phyloP scores from a whole-genome alignment of 1,140 invertebrate genomes.

The Aphidius ervi region DNA sequence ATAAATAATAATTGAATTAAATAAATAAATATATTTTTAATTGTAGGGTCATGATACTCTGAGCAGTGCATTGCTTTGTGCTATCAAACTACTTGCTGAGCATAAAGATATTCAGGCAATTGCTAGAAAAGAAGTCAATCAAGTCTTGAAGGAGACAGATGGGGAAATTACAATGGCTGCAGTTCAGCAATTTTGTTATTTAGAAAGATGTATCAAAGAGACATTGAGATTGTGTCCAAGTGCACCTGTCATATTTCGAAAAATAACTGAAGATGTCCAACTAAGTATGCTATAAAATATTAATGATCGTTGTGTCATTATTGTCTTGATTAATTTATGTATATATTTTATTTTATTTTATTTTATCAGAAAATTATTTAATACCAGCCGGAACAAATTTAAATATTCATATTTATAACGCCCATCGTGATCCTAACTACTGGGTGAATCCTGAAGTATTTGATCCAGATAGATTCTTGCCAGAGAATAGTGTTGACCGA shows the following conservation, averaged over 20 bases:
- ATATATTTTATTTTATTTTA: neutral
- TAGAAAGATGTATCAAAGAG: slow-evolving; percentile 63
- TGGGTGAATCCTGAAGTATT: slow-evolving; percentile 36
- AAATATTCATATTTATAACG: slow-evolving; percentile 38
- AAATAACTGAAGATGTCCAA: slow-evolving; percentile 46
- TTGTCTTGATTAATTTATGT: neutral
- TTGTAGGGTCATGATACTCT: slow-evolving; percentile 67
- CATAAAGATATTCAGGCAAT: slow-evolving; percentile 60
- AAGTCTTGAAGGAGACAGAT: slow-evolving; percentile 19
- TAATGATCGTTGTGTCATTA: neutral
- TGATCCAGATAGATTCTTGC: slow-evolving; percentile 50
- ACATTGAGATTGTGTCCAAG: slow-evolving; percentile 59
- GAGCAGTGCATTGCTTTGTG: slow-evolving; percentile 58
- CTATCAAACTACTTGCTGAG: slow-evolving; percentile 60
- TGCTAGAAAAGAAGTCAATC: slow-evolving; percentile 26
- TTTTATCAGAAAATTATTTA: slow-evolving; percentile 14
- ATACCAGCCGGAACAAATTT: slow-evolving; percentile 27
- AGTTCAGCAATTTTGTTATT: slow-evolving; percentile 39
- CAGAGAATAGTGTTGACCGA: slow-evolving; percentile 56
- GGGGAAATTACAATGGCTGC: slow-evolving; percentile 24
- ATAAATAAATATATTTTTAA: neutral
- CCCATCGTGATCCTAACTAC: slow-evolving; percentile 52
- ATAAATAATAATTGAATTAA: neutral
- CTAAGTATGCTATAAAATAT: slow-evolving; percentile 18
- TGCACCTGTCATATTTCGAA: slow-evolving; percentile 55